A percentile compares a stretch with the other conserved stretches of the same genome.
phyloP scores from a whole-genome alignment of 2,113 vertebrate species.

The Macroglossus sobrinus region DNA sequence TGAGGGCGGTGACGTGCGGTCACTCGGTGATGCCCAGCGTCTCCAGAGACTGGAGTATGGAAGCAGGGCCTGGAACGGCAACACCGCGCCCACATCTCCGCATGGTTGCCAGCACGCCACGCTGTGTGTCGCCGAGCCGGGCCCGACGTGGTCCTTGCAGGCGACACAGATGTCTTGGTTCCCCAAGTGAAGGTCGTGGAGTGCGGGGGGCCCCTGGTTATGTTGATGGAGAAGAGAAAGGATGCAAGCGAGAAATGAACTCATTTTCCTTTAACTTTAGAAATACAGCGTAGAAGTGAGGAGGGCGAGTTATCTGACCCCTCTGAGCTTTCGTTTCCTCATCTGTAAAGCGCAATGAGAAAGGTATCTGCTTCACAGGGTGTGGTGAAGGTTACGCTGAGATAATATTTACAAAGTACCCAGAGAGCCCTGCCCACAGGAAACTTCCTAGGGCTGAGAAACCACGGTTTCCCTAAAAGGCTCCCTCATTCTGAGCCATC shows the following conservation, averaged over 20 bases:
- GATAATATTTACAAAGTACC: background rate
- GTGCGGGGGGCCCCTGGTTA: background rate
- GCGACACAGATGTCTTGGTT: too few relatives aligned
- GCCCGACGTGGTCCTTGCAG: background rate
- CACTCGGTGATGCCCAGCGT: background rate
- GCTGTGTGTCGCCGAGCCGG: background rate
- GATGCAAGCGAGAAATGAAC: background rate
- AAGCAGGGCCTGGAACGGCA: background rate
- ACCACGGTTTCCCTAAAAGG: background rate
- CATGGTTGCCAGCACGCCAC: fast-evolving
- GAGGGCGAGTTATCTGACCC: too few relatives aligned
- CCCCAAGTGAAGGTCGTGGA: background rate
- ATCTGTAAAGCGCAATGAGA: background rate
- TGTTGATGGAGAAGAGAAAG: background rate
- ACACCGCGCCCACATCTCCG: fast-evolving
- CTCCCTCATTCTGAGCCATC: background rate
- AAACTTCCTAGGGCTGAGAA: background rate
- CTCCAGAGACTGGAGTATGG: background rate
- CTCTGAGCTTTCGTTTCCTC: background rate
- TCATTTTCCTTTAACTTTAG: background rate
- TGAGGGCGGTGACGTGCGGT: background rate
- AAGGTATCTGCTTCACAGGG: background rate
- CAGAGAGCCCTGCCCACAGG: background rate
- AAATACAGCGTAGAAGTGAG: background rate
- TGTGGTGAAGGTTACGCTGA: background rate